Conservation (phyloP, 2,113 vertebrate species). For the Chroicocephalus ridibundus region DNA sequence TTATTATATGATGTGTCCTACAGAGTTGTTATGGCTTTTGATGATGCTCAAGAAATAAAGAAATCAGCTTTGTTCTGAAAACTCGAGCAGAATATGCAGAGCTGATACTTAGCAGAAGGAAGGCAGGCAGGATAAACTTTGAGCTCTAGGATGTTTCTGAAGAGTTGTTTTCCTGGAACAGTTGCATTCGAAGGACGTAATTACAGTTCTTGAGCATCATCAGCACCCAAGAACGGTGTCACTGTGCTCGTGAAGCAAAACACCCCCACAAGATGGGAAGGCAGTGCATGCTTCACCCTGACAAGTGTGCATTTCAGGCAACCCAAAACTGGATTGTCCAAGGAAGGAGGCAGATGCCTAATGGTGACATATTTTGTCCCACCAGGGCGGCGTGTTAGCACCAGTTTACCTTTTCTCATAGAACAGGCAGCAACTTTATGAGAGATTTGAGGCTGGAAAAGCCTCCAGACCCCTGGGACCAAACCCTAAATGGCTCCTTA, state of each 20-base stretch:
- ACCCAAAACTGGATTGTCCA: neutral
- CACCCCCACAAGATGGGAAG: neutral
- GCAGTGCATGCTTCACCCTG: neutral
- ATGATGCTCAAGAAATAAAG: slow-evolving; percentile 19
- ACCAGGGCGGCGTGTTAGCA: neutral
- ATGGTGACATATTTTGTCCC: neutral
- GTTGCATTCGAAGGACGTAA: neutral
- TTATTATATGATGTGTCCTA: neutral
- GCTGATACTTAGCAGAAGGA: neutral
- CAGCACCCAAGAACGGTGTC: neutral
- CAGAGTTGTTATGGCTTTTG: neutral
- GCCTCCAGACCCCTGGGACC: neutral
- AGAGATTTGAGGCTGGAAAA: neutral
- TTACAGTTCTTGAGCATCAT: neutral
- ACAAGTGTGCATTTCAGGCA: neutral
- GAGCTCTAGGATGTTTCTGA: neutral
- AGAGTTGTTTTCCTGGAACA: neutral
- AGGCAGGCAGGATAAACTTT: neutral
- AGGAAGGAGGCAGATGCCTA: neutral
- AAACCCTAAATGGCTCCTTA: neutral
- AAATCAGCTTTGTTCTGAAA: neutral
- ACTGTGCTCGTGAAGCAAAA: neutral
- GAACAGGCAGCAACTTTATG: neutral
- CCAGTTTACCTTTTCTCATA: neutral
- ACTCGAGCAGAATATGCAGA: neutral